Evolutionary conservation across 2,113 vertebrate genomes (phyloP), one percentile per base, ranked within the genome.

Genomic region (Meles meles): DNA sequence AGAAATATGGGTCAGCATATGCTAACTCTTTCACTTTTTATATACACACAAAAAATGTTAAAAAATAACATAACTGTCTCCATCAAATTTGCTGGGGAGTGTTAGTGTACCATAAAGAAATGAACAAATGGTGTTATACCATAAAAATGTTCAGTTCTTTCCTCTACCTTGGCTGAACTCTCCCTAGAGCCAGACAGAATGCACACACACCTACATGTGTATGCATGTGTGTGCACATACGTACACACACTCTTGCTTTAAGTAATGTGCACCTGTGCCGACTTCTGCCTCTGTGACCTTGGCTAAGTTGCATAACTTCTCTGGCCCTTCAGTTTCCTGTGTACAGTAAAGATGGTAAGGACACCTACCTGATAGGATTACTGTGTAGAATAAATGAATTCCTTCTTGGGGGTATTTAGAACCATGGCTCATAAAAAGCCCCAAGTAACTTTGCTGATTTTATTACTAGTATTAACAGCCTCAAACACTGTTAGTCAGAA

Each of bases 1-100:
- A 89, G 74, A 85, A 86, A 74, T 69, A 52, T 57, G 49, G 61
- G 31, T 80, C 25, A 71, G 59, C 81, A 69, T 23, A 81, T 96
- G 76, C 81, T 90, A 74, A 55, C 83, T 31, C 21, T 39, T 74
- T 90, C 23, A 67, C 27, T 92, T 96, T 95, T 82, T 61, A 72
- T 17, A 25, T 55, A 71, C 7, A 39, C 13, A 72, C 27, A 59
- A 80, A 90, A 87, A 80, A 84, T 57, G 86, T 72, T 63, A 6
- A 6, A 89, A 89, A 71, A 67, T 84, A 87, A 49, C 44, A 49
- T 18, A 87, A 20, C 5, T 44, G 0, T 84, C 31, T 80, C 18
- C 44, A 31, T 88, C 18, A 59, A 4, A 31, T 97, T 87, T 71
- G 63, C 49, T 71, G 49, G 61, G 44, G 76, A 83, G 39, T 84